Evolutionary conservation across 2,888 invertebrate species (phyloP), one percentile per base, ranked within the genome.

Genomic region (Drosophila colorata): DNA sequence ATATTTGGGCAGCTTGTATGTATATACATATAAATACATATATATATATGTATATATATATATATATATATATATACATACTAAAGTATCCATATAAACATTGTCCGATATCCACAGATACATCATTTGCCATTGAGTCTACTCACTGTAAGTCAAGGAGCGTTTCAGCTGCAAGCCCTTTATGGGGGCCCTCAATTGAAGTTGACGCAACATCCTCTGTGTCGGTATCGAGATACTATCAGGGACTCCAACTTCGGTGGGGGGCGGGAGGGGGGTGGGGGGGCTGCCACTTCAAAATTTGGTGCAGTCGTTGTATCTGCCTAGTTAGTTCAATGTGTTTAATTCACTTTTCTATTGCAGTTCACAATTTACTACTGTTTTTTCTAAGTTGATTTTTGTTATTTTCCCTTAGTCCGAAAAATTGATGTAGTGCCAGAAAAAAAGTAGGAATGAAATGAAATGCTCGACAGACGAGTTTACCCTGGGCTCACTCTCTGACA

Each of bases 391-490:
- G 74, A 60, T 73, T 73, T 69, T 59, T 53, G 41, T 64, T 64
- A 52, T 76, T 76, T 79, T 77, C 33, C 66, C 47, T 69, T 64
- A 51, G 55, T 49, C 65, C 60, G 61, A 81, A 78, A 80, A 79
- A 73, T 67, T 58, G 58, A 60, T 74, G 67, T 72, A 64, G 56
- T 74, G 65, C 46, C 63, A 60, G 65, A 75, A 79, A 70, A 69
- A 78, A 78, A 55, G 56, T 78, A 40, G 66, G 65, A 81, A 70
- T 70, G 64, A 80, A 84, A 70, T 70, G 57, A 82, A 80, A 76
- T 76, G 68, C 55, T 61, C 60, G 61, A 59, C 61, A 61, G 41
- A 40, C 61, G 41, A 67, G 63, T 40, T 71, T 35, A 47, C 63
- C 38, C 53, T 20, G 13, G 40, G 48, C 57, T 52, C 69, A 40